Percentiles rank a stretch among this genome's conserved stretches.
Evolutionary conservation across 1,140 invertebrate species (phyloP).

Genomic region (Drosophila erecta): DNA sequence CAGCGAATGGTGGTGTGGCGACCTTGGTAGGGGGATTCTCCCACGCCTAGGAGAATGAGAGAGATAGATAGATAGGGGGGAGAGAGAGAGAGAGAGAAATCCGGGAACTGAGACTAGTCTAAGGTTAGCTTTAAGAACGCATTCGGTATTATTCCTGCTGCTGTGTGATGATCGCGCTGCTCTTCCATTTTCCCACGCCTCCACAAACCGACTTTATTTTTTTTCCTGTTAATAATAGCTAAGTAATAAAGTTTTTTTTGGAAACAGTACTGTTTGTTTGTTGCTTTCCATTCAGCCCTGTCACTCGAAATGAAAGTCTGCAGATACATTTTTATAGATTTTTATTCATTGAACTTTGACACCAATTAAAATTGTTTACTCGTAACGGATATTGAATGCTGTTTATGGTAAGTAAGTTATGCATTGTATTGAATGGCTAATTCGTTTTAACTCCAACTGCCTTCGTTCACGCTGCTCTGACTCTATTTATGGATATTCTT

Average conservation of each 20-base stretch:
- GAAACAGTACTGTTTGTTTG: not conserved
- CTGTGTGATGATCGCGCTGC: constrained; percentile 56
- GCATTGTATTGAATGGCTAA: not conserved
- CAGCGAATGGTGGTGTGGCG: constrained; percentile 73
- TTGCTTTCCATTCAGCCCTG: not conserved
- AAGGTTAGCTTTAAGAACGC: constrained; percentile 21
- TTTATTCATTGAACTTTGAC: constrained; percentile 47
- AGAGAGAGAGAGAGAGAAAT: constrained; percentile 11
- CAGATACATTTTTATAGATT: constrained; percentile 5
- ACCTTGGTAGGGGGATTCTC: constrained; percentile 56
- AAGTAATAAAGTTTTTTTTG: constrained; percentile 46
- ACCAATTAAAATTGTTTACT: constrained; percentile 46
- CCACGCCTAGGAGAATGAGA: not conserved
- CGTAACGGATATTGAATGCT: constrained; percentile 8
- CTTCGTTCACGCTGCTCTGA: constrained; percentile 1
- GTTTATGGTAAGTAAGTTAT: constrained; percentile 10
- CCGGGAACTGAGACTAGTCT: constrained; percentile 35
- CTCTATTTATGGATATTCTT: not conserved
- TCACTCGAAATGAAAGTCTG: too few species aligned
- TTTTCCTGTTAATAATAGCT: constrained; percentile 38
- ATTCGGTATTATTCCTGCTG: constrained; percentile 66
- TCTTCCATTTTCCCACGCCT: constrained; percentile 59
- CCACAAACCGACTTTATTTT: constrained; percentile 7
- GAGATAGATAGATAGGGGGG: not conserved
- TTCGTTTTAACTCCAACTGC: not conserved